Conservation (phyloP, 2,888 invertebrate genomes). For the Peribatodes rhomboidaria region DNA sequence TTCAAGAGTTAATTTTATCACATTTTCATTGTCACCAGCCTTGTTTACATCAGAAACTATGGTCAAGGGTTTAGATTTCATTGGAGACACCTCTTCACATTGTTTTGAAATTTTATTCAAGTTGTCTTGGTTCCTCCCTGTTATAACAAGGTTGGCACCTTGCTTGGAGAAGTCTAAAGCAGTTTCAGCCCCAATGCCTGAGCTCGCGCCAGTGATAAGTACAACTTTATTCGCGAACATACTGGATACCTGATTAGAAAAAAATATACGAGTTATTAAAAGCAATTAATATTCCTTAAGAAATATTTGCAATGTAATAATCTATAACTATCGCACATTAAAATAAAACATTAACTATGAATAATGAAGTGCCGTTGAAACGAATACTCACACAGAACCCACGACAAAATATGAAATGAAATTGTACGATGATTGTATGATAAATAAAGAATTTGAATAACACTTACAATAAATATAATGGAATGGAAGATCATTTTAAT, state of each 20-base stretch:
- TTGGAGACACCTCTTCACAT: constrained; percentile 71
- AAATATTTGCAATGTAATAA: no score
- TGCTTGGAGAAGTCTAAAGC: constrained; percentile 88
- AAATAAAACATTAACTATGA: background rate
- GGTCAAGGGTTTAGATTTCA: constrained; percentile 73
- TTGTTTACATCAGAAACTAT: constrained; percentile 88
- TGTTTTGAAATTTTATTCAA: constrained; percentile 86
- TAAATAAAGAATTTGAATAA: background rate
- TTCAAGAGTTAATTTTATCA: constrained; percentile 88
- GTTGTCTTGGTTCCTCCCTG: constrained; percentile 89
- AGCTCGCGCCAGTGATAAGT: constrained; percentile 88
- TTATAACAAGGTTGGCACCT: constrained; percentile 87
- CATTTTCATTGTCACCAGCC: constrained; percentile 87
- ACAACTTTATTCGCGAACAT: constrained; percentile 85
- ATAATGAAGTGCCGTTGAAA: background rate
- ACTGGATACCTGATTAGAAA: constrained; percentile 28
- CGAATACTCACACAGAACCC: constrained; percentile 4
- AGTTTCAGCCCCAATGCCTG: constrained; percentile 89
- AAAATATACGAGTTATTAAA: background rate
- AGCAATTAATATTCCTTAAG: no score
- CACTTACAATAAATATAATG: background rate
- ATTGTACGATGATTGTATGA: background rate
- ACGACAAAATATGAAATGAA: constrained; percentile 1
- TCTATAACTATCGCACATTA: no score
- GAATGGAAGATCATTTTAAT: background rate